Conservation (phyloP, 2,797 vertebrate genomes). For the Eulemur rubriventer region DNA sequence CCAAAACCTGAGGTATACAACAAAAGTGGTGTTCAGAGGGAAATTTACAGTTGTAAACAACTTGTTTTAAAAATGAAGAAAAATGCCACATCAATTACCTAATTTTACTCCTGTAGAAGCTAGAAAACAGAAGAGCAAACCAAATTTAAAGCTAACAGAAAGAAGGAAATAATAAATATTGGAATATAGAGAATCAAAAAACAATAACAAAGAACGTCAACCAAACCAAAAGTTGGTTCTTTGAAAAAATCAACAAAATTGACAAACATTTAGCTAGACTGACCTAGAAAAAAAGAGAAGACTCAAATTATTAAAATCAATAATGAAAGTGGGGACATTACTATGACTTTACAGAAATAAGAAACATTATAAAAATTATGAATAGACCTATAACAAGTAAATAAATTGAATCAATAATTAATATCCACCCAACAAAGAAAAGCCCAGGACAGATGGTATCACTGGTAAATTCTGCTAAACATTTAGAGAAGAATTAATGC, state of each 20-base stretch:
- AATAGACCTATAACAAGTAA: not conserved
- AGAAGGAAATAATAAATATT: not conserved
- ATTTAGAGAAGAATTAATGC: not conserved
- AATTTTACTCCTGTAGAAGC: not conserved
- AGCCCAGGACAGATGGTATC: not conserved
- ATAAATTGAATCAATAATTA: not conserved
- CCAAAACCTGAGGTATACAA: not conserved
- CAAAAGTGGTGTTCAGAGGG: not conserved
- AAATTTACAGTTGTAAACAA: not conserved
- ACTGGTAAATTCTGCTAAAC: not conserved
- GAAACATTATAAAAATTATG: not conserved
- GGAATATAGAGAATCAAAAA: not conserved
- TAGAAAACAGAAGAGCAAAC: not conserved
- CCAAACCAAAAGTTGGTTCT: not conserved
- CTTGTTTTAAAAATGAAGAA: not conserved
- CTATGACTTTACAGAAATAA: not conserved
- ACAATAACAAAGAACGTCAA: not conserved
- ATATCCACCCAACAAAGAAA: not conserved
- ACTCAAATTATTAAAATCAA: not conserved
- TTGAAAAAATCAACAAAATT: not conserved
- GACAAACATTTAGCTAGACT: not conserved
- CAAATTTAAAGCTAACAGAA: not conserved
- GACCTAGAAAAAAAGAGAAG: not conserved
- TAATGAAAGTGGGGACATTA: not conserved
- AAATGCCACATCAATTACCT: not conserved